phyloP scores from a whole-genome alignment of 2,797 vertebrate species.

The Holocentrus rufus region DNA sequence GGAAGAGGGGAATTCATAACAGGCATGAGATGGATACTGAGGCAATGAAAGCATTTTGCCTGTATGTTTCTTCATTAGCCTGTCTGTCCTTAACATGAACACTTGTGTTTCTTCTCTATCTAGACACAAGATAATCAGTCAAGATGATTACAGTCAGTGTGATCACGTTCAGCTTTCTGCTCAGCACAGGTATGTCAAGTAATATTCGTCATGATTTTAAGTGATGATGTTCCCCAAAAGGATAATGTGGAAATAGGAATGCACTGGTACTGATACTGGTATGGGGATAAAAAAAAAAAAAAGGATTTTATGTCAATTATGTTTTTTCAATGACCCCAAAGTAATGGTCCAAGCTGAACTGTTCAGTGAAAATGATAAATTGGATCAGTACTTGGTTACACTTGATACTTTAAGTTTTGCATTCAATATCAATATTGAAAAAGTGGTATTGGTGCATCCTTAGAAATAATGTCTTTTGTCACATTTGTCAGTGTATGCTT shows the following conservation, averaged over 20 bases:
- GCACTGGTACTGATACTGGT: too few species aligned
- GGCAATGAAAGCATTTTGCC: not conserved
- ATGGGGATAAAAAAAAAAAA: too few species aligned
- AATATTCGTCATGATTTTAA: not conserved
- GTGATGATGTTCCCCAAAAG: not conserved
- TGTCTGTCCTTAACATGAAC: not conserved
- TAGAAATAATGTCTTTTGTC: not conserved
- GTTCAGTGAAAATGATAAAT: too few species aligned
- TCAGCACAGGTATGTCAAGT: constrained; percentile 73
- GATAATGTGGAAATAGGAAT: not conserved
- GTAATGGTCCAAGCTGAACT: too few species aligned
- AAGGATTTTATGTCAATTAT: too few species aligned
- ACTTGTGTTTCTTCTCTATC: constrained; percentile 24
- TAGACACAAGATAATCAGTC: constrained; percentile 56
- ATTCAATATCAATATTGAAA: too few species aligned
- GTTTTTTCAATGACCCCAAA: too few species aligned
- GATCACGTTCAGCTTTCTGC: constrained; percentile 71
- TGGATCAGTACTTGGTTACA: too few species aligned
- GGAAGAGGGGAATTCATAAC: not conserved
- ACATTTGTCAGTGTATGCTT: too few species aligned
- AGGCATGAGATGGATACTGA: not conserved
- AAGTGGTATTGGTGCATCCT: too few species aligned
- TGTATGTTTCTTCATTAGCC: not conserved
- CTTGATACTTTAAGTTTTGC: too few species aligned
- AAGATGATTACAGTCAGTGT: constrained; percentile 70